Conservation (phyloP, 2,797 vertebrate genomes). For the Myioborus miniatus region DNA sequence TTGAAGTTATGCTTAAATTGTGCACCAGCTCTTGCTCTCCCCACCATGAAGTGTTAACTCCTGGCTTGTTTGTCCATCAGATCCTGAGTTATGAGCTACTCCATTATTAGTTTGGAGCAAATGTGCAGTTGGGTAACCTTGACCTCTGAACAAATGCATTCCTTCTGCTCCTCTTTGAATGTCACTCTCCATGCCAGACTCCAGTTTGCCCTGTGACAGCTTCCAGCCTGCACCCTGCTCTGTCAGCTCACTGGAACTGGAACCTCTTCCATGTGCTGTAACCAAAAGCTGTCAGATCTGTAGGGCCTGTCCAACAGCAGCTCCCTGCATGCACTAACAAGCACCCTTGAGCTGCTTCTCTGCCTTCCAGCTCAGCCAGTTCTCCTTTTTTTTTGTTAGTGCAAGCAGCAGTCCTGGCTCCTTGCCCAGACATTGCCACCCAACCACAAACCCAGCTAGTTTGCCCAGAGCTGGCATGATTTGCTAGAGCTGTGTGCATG, state of each 20-base stretch:
- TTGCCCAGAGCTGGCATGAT: background rate
- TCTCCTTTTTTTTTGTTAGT: background rate
- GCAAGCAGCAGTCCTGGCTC: background rate
- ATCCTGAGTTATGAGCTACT: background rate
- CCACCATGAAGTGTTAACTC: background rate
- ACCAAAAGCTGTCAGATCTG: background rate
- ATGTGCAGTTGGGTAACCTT: background rate
- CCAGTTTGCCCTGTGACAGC: background rate
- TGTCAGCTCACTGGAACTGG: background rate
- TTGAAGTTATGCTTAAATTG: background rate
- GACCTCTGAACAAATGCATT: background rate
- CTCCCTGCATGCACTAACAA: background rate
- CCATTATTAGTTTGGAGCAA: background rate
- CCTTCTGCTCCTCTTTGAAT: background rate
- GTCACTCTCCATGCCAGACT: background rate
- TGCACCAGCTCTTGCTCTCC: background rate
- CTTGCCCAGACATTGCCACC: background rate
- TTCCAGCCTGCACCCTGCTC: background rate
- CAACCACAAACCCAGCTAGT: background rate
- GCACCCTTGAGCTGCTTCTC: background rate
- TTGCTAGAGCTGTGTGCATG: accelerated
- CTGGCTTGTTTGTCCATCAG: background rate
- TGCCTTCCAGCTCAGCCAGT: background rate
- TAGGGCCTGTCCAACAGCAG: background rate
- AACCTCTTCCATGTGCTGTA: accelerated